These are phyloP conservation scores for Elysia chlorotica DNA, from an alignment of 1,140 invertebrate genomes.

Conservation along the genomic window DNA sequence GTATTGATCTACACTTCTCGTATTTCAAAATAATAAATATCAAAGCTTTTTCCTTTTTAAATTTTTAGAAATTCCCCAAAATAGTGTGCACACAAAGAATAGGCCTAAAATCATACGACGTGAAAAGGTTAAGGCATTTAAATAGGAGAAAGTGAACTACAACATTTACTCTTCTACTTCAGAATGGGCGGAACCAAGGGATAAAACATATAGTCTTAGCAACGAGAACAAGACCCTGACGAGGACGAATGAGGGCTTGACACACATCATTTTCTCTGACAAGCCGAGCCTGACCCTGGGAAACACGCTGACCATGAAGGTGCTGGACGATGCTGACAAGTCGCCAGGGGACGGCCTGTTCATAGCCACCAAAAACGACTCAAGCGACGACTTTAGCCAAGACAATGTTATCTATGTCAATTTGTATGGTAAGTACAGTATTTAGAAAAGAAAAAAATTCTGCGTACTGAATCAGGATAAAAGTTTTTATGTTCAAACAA, in stretches of 20 bases:
- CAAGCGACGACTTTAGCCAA: conserved; percentile 37
- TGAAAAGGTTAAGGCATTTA: no score
- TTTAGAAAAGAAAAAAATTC: no score
- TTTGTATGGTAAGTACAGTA: conserved; percentile 35
- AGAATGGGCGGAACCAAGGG: conserved; percentile 48
- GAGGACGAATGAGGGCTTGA: conserved; percentile 30
- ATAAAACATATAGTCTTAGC: conserved; percentile 39
- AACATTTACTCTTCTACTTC: conserved; percentile 16
- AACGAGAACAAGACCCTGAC: conserved; percentile 54
- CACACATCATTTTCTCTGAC: conserved; percentile 46
- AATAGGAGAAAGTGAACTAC: no score
- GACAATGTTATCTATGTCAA: conserved; percentile 46
- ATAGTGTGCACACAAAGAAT: no score
- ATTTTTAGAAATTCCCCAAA: no score
- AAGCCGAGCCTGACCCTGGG: conserved; percentile 36
- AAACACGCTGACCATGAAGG: conserved; percentile 42
- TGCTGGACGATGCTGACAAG: conserved; percentile 48
- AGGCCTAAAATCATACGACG: no score
- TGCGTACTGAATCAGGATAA: no score
- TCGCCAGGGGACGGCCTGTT: conserved; percentile 48
- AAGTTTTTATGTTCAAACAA: no score
- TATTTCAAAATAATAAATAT: no score
- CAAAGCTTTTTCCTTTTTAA: no score
- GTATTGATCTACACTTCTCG: no score
- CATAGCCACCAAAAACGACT: conserved; percentile 35